phyloP scores from a whole-genome alignment of 2,888 invertebrate genomes.

The Achlya flavicornis region DNA sequence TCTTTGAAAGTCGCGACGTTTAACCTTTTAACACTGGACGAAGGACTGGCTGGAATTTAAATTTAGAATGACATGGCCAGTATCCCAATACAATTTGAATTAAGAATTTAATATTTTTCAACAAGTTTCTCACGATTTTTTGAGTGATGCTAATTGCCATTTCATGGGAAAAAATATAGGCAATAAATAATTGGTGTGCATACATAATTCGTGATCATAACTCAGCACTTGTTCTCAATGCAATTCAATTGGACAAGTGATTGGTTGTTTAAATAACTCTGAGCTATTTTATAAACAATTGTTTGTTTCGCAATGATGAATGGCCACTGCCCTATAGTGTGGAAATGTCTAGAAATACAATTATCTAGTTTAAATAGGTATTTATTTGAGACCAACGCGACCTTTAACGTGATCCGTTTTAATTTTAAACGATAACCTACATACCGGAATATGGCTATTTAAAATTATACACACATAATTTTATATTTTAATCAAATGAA shows the following conservation, averaged over 20 bases:
- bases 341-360: slow-evolving; percentile 41
- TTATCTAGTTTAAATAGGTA: slow-evolving; percentile 28
- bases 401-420: slow-evolving; percentile 8
- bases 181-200: not conserved
- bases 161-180: not conserved
- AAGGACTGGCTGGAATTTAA: slow-evolving; percentile 10
- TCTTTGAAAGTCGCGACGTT: slow-evolving; percentile 5
- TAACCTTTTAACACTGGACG: slow-evolving; percentile 9
- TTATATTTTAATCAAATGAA: not conserved
- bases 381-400: slow-evolving; percentile 21
- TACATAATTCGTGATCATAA: slow-evolving; percentile 25
- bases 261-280: slow-evolving; percentile 43
- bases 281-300: slow-evolving; percentile 56
- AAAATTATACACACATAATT: not conserved
- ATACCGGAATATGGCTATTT: not conserved
- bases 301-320: slow-evolving; percentile 53
- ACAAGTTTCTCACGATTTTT: not conserved
- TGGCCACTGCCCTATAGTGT: slow-evolving; percentile 45
- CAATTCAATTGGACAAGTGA: slow-evolving; percentile 44
- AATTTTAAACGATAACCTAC: not conserved
- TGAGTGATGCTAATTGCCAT: slow-evolving; percentile 1
- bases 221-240: slow-evolving; percentile 39
- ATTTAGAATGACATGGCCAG: slow-evolving; percentile 7
- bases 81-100: not conserved
- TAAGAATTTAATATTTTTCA: not conserved